phyloP scores from a whole-genome alignment of 2,113 vertebrate species.

The Microtus richardsoni region DNA sequence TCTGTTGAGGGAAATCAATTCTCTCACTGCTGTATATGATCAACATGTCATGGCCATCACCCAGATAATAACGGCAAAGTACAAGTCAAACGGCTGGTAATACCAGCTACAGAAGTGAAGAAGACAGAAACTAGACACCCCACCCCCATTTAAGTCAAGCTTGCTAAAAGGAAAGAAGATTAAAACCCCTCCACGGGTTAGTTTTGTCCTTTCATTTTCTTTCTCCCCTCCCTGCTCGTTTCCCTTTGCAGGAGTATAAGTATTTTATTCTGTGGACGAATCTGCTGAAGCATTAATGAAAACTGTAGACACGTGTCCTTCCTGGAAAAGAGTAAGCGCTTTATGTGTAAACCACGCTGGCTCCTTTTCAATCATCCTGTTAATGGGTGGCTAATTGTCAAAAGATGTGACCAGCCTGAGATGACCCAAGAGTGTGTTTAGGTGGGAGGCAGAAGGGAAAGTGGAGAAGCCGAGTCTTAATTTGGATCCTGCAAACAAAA shows the following conservation, averaged over 20 bases:
- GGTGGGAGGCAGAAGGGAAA: conserved; percentile 84
- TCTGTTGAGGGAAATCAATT: conserved; percentile 98
- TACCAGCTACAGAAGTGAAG: conserved; percentile 82
- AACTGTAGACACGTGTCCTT: conserved; percentile 84
- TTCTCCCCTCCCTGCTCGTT: not conserved
- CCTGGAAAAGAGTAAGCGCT: conserved; percentile 84
- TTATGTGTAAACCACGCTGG: conserved; percentile 85
- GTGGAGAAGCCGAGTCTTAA: conserved; percentile 87
- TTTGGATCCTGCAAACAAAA: conserved; percentile 90
- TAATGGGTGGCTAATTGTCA: conserved; percentile 90
- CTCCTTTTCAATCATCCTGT: conserved; percentile 87
- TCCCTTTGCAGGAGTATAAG: conserved; percentile 59
- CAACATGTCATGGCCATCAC: conserved; percentile 94
- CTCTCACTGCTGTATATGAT: conserved; percentile 96
- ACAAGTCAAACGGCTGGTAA: conserved; percentile 90
- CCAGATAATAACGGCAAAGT: conserved; percentile 92
- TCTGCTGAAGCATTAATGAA: conserved; percentile 84
- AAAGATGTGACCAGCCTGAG: conserved; percentile 86
- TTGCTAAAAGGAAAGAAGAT: conserved; percentile 70
- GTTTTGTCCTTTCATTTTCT: conserved; percentile 63
- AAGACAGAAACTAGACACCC: conserved; percentile 76
- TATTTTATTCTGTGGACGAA: conserved; percentile 79
- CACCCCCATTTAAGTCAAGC: conserved; percentile 51
- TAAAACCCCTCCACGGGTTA: conserved; percentile 62
- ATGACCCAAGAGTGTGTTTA: conserved; percentile 89